Conservation (phyloP, 1,140 invertebrate species). For the Drosophila grimshawi region DNA sequence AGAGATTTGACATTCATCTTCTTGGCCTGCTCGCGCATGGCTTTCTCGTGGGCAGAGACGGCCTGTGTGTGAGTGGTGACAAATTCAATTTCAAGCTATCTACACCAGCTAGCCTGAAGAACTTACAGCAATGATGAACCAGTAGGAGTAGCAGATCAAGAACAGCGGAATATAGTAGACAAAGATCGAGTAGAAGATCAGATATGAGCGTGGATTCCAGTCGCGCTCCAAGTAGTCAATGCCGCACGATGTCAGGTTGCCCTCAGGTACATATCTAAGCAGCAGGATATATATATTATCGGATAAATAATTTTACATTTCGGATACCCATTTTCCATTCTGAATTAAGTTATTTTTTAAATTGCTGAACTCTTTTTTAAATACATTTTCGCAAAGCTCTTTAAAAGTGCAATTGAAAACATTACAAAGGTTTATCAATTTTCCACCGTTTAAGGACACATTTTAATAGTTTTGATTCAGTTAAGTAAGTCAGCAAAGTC, state of each 20-base stretch:
- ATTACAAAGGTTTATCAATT: too few species aligned
- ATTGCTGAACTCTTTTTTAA: too few species aligned
- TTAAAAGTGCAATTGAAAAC: too few species aligned
- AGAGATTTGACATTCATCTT: constrained; percentile 94
- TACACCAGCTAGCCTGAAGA: background rate
- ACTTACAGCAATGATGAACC: constrained; percentile 89
- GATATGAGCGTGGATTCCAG: constrained; percentile 88
- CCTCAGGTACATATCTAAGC: constrained; percentile 94
- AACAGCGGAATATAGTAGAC: constrained; percentile 90
- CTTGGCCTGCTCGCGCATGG: constrained; percentile 93
- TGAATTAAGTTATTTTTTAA: too few species aligned
- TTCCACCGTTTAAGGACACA: too few species aligned
- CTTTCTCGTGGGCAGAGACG: constrained; percentile 91
- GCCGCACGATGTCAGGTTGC: constrained; percentile 93
- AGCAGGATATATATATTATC: too few species aligned
- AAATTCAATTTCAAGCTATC: too few species aligned
- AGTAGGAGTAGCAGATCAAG: constrained; percentile 91
- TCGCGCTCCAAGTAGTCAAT: constrained; percentile 92
- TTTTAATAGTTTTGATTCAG: too few species aligned
- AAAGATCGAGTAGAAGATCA: constrained; percentile 89
- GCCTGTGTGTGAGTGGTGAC: constrained; percentile 85
- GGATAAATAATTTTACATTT: too few species aligned
- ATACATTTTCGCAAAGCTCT: too few species aligned
- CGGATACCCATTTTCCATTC: too few species aligned
- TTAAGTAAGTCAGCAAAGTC: too few species aligned